Evolutionary conservation across 1,140 invertebrate species (phyloP), one percentile per base, ranked within the genome.

Genomic region (Zaprionus nigranus): DNA sequence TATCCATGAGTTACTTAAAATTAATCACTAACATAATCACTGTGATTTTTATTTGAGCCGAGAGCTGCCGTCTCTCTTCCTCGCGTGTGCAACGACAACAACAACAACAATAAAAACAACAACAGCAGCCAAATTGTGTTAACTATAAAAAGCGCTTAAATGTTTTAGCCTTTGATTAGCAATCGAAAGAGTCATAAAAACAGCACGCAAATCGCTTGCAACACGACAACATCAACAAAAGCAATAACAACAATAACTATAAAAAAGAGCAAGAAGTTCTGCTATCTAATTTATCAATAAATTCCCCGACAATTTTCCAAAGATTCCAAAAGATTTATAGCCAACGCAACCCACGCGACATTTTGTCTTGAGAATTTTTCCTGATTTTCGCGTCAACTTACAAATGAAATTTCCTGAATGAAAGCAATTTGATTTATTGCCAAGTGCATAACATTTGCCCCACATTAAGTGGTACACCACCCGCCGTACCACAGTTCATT

Each of bases 1-100:
- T 90, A 85, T 90, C 81, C 81, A 83, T 78, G 85, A 90, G 85
- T 90, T 90, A 90, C 85, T 90, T 90, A 90, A 90, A 90, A 85
- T 90, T 90, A 90, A 90, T 90, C 85, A 90, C 85, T 90, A 90
- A 90, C 85, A 90, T 90, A 90, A 90, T 90, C 85, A 82, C 85
- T 90, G 85, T 85, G 85, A 90, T 90, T 90, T 85, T 90, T 77
- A 88, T 85, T 90, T 85, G 81, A 90, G 81, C 83, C 65, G 54
- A 24, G 59, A 43, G 58, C 36, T 60, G 61, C 82, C 57, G 74
- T 71, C 75, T 65, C 56, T 28, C 54, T 40, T 49, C 11, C 26
- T 17, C 46, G 75, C 75, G 76, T 88, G 80, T 86, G 77, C 68
- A 80, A 68, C 80, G 77, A 74, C 81, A 78, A 60, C 24, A 63